Evolutionary conservation across 2,888 invertebrate genomes (phyloP), one percentile per base, ranked within the genome.

Genomic region (Caradrina clavipalpis): DNA sequence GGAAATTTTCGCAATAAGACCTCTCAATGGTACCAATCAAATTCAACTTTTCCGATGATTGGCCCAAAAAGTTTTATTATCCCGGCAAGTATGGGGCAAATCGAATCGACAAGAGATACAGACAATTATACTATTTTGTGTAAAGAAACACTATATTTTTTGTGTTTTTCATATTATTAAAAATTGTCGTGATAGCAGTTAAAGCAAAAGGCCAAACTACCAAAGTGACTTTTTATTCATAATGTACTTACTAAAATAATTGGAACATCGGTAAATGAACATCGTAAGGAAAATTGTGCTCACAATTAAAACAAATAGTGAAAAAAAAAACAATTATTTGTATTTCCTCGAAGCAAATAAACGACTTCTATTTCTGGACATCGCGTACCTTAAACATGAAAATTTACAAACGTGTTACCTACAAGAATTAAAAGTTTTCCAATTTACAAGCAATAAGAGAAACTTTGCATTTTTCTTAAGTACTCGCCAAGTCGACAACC

Each of bases 41-140:
- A 71, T 82, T 67, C 50, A 79, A 79, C 71, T 72, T 80, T 75
- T 49, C 56, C 75, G 66, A 82, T 64, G 66, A 76, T 82, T 76
- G 53, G 26, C 54, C 78, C 64, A 45, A 67, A 67, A 82, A 80
- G 71, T 80, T 82, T 69, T 82, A 76, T 79, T 76, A 60, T 65
- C 55, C 35, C 58, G 19, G 54, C 42, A 55, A 61, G 61, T 56
- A 74, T 64, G 31, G 56, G 47, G 11, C 3, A 72, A 79, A 74
- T 72, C 22, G 45, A 51, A 64, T 72, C 63, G 55, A 50, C 21
- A 11, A 59, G 47, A 55, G 42, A 72, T 61, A 77, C 54, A 56
- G 49, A 70, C 59, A 68, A 69, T 56, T 21, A 19, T 49, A 39
- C 31, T 47, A 42, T 76, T 75, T 75, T 57, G 11, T 68, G 31